A percentile compares a stretch with the other conserved stretches of the same genome.
phyloP scores from a whole-genome alignment of 2,797 vertebrate genomes.

The Typhlichthys subterraneus region DNA sequence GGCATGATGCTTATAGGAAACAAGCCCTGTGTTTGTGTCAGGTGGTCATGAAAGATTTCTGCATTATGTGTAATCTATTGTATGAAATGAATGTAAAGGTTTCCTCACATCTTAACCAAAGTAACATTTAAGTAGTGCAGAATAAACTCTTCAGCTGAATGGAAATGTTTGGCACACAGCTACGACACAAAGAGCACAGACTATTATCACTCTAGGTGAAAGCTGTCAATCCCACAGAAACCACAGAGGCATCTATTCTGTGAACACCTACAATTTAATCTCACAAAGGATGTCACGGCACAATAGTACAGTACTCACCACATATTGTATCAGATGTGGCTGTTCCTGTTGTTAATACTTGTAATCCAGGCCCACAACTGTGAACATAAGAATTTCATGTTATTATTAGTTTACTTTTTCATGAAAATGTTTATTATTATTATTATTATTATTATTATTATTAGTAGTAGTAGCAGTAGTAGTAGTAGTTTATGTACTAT shows the following conservation, averaged over 20 bases:
- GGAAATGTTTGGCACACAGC: background rate
- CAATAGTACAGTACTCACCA: conserved; percentile 54
- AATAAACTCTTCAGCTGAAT: background rate
- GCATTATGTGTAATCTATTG: too few relatives aligned
- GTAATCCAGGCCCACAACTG: conserved; percentile 54
- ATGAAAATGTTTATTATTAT: too few relatives aligned
- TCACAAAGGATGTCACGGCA: background rate
- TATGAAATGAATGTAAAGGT: too few relatives aligned
- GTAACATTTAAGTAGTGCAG: rapidly evolving
- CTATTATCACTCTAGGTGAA: conserved; percentile 2
- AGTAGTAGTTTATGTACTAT: too few relatives aligned
- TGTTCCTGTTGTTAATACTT: conserved; percentile 16
- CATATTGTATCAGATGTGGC: conserved; percentile 55
- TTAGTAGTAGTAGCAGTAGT: too few relatives aligned
- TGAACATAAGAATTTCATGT: conserved; percentile 2
- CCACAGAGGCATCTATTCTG: conserved; percentile 26
- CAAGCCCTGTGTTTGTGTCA: too few relatives aligned
- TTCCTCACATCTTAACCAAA: conserved; percentile 2
- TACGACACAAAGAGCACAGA: background rate
- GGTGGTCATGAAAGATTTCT: too few relatives aligned
- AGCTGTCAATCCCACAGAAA: conserved; percentile 24
- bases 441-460: too few relatives aligned
- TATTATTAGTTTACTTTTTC: background rate
- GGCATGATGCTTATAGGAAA: background rate
- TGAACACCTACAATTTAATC: background rate